Percentiles rank a stretch among this genome's conserved stretches.
Evolutionary conservation across 2,888 invertebrate genomes (phyloP).

Genomic region (Heliconius aoede): DNA sequence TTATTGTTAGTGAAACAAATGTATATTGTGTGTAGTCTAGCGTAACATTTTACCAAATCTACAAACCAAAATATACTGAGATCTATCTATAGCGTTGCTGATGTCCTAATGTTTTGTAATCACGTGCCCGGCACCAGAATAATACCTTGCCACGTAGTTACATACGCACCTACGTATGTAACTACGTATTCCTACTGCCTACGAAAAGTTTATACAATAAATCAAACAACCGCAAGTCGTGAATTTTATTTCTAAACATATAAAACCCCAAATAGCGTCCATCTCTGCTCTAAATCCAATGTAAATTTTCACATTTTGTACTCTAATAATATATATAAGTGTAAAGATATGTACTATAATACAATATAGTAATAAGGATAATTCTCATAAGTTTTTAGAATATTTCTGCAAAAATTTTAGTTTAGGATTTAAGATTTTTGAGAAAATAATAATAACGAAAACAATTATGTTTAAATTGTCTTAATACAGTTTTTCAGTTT

Average conservation of each 20-base stretch:
- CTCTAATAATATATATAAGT: too few relatives aligned
- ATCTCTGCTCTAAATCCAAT: neutral
- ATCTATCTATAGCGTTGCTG: slow-evolving; percentile 44
- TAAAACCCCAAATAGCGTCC: slow-evolving; percentile 12
- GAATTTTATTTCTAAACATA: slow-evolving; percentile 34
- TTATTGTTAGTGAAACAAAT: too few relatives aligned
- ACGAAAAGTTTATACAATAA: slow-evolving; percentile 47
- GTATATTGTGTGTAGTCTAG: neutral
- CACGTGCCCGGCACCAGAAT: slow-evolving; percentile 49
- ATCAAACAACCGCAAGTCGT: slow-evolving; percentile 34
- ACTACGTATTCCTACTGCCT: slow-evolving; percentile 38
- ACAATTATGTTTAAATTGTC: neutral
- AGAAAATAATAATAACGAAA: too few relatives aligned
- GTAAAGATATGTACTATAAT: too few relatives aligned
- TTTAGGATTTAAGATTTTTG: too few relatives aligned
- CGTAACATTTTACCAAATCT: neutral
- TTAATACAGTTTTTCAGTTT: neutral
- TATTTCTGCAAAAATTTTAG: too few relatives aligned
- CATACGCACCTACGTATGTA: slow-evolving; percentile 37
- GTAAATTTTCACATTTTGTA: neutral
- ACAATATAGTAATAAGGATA: too few relatives aligned
- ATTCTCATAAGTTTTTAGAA: neutral
- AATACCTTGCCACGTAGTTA: slow-evolving; percentile 32
- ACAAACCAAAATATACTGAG: slow-evolving; percentile 31
- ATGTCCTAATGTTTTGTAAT: slow-evolving; percentile 47